A percentile compares a stretch with the other conserved stretches of the same genome.
Conservation (phyloP, 2,797 vertebrate species). For the Rousettus madagascariensis region DNA sequence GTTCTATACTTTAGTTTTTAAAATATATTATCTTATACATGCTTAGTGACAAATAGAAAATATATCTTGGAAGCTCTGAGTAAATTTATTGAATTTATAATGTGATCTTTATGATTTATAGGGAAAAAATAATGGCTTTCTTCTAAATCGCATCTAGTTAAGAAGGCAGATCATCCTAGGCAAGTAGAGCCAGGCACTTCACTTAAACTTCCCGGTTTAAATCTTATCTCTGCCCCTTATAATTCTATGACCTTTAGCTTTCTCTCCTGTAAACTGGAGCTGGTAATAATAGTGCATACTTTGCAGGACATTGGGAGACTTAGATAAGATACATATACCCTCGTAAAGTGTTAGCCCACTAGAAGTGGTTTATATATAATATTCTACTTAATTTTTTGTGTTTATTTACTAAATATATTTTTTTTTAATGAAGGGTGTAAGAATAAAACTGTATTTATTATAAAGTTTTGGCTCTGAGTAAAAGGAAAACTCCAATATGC, state of each 20-base stretch:
- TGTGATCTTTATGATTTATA: neutral
- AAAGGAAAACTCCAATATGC: neutral
- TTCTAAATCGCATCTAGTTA: neutral
- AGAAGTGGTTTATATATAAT: neutral
- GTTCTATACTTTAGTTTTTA: neutral
- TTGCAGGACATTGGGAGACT: neutral
- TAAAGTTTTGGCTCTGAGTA: neutral
- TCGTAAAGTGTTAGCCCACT: neutral
- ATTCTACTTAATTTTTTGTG: neutral
- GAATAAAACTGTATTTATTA: neutral
- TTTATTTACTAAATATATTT: neutral
- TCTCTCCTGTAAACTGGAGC: neutral
- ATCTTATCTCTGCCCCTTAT: neutral
- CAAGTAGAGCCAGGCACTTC: neutral
- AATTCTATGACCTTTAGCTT: neutral
- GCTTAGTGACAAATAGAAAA: neutral
- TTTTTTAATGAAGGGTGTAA: neutral
- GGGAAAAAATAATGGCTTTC: neutral
- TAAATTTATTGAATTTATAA: neutral
- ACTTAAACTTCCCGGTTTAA: neutral
- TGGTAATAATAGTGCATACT: neutral
- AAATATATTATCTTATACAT: neutral
- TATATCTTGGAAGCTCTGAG: neutral
- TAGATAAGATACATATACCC: neutral
- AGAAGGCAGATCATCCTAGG: neutral